Evolutionary conservation across 1,140 invertebrate species (phyloP).

Genomic region (Trichogramma pretiosum): DNA sequence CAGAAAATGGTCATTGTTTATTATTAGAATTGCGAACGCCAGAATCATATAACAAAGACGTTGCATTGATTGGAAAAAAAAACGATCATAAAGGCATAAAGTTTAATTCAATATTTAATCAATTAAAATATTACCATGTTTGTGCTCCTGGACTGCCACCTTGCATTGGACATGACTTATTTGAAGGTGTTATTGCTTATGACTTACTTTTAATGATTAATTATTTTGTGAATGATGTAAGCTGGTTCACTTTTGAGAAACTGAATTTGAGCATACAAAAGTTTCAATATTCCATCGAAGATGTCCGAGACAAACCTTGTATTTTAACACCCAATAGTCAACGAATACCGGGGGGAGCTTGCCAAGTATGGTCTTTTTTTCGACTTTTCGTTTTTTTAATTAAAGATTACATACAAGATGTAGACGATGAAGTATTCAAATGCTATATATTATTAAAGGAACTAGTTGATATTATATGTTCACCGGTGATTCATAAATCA

Average conservation of each 20-base stretch:
- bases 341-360: constrained; percentile 16
- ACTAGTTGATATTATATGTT: constrained; percentile 16
- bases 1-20: neutral
- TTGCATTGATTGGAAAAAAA: constrained; percentile 2
- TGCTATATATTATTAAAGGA: constrained; percentile 13
- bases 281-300: constrained; percentile 13
- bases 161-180: constrained; percentile 23
- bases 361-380: constrained; percentile 18
- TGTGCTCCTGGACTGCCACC: constrained; percentile 22
- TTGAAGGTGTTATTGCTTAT: constrained; percentile 22
- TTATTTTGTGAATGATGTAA: constrained; percentile 16
- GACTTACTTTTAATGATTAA: constrained; percentile 22
- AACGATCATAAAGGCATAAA: constrained; percentile 20
- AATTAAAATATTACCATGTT: constrained; percentile 21
- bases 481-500: constrained; percentile 15
- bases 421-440: constrained; percentile 12
- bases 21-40: constrained; percentile 8
- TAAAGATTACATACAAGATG: constrained; percentile 10
- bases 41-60: constrained; percentile 11
- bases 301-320: constrained; percentile 21
- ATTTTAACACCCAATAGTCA: too few species aligned
- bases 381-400: constrained; percentile 16
- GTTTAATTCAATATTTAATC: constrained; percentile 23
- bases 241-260: constrained; percentile 12
- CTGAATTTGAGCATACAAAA: constrained; percentile 11